phyloP scores from a whole-genome alignment of 2,113 vertebrate species.

The Eulacestoma nigropectus region DNA sequence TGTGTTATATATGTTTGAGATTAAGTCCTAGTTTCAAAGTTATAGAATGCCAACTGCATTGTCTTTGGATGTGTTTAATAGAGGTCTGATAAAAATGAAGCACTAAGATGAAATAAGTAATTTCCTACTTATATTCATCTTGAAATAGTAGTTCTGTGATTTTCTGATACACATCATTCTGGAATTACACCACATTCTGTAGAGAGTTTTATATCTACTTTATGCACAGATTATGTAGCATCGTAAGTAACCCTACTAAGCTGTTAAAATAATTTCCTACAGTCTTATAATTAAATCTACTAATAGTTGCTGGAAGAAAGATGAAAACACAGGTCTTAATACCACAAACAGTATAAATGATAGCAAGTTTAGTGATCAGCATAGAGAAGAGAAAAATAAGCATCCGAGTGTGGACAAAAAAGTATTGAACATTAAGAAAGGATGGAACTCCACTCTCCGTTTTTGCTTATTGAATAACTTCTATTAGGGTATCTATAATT shows the following conservation, averaged over 20 bases:
- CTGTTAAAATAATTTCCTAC: neutral
- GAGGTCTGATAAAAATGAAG: neutral
- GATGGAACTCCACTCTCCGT: neutral
- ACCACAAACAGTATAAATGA: neutral
- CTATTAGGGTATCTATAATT: neutral
- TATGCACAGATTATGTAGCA: neutral
- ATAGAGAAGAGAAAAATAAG: neutral
- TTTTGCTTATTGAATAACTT: neutral
- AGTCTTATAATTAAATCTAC: neutral
- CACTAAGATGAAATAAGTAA: neutral
- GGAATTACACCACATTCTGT: neutral
- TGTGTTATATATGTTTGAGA: neutral
- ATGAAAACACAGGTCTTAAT: neutral
- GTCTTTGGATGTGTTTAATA: neutral
- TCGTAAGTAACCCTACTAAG: neutral
- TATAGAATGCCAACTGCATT: neutral
- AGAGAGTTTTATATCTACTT: neutral
- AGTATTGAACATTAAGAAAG: neutral
- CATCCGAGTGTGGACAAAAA: neutral
- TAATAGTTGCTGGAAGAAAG: neutral
- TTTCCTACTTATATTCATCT: neutral
- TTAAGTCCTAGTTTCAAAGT: neutral
- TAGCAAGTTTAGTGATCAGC: neutral
- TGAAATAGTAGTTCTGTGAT: neutral
- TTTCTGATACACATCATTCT: neutral